Conservation (phyloP, 1,140 invertebrate species). For the Meloidogyne chitwoodi region DNA sequence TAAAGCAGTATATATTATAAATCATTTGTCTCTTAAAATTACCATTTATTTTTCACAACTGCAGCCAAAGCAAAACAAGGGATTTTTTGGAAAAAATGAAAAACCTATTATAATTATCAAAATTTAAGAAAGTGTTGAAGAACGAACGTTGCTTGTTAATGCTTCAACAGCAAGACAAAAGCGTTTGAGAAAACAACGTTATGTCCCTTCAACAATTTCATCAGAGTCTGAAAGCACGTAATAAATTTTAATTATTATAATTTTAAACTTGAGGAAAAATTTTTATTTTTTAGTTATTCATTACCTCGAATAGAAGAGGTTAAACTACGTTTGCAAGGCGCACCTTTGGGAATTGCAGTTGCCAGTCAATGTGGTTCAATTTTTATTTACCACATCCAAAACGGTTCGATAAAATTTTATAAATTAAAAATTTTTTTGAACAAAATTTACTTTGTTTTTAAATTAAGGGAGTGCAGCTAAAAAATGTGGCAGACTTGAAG, state of each 20-base stretch:
- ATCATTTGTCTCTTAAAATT: no score
- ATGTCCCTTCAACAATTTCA: slow-evolving; percentile 56
- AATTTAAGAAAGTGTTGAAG: slow-evolving; percentile 5
- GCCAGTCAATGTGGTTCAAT: slow-evolving; percentile 54
- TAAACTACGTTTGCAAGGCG: slow-evolving; percentile 38
- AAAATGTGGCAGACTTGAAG: slow-evolving; percentile 29
- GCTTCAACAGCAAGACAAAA: not conserved
- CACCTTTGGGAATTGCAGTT: slow-evolving; percentile 45
- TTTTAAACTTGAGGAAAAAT: not conserved
- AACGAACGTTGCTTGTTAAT: not conserved
- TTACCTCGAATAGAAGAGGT: slow-evolving; percentile 47
- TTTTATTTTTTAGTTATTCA: slow-evolving; percentile 39
- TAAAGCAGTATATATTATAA: no score
- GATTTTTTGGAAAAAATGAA: no score
- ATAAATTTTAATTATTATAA: not conserved
- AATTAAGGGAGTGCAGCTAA: slow-evolving; percentile 35
- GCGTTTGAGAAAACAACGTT: slow-evolving; percentile 37
- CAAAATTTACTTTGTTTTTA: not conserved
- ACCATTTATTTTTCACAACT: no score
- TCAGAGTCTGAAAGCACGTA: slow-evolving; percentile 56
- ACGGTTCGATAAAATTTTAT: slow-evolving; percentile 10
- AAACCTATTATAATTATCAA: not conserved
- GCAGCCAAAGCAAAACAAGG: no score
- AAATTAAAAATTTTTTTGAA: slow-evolving; percentile 1
- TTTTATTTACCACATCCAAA: slow-evolving; percentile 47